Conservation (phyloP, 2,888 invertebrate species). For the Drosophila neotestacea region DNA sequence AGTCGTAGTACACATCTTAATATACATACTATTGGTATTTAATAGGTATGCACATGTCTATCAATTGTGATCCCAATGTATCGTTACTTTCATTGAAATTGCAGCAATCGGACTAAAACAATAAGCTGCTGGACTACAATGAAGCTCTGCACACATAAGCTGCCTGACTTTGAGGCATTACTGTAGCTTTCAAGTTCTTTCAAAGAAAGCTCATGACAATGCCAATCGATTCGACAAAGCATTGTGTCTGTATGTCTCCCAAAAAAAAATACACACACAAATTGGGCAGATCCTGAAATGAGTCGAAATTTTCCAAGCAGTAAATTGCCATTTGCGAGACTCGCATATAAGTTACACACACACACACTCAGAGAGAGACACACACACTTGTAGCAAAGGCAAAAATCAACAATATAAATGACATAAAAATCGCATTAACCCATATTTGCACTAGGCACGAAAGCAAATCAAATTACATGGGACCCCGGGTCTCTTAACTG, state of each 20-base stretch:
- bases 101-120: slow-evolving; percentile 20
- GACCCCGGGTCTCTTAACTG: slow-evolving; percentile 21
- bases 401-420: slow-evolving; percentile 65
- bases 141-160: not conserved
- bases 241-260: not conserved
- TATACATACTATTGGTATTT: not conserved
- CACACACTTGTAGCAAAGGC: slow-evolving; percentile 18
- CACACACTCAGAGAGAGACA: not conserved
- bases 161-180: slow-evolving; percentile 5
- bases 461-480: slow-evolving; percentile 73
- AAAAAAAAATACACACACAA: slow-evolving; percentile 15
- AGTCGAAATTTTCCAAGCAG: slow-evolving; percentile 36
- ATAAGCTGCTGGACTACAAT: slow-evolving; percentile 18
- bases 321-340: slow-evolving; percentile 52
- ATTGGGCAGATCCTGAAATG: slow-evolving; percentile 25
- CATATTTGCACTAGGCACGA: slow-evolving; percentile 73
- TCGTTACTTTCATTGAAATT: slow-evolving; percentile 16
- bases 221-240: slow-evolving; percentile 25
- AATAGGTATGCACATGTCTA: slow-evolving; percentile 1
- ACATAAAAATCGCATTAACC: slow-evolving; percentile 82
- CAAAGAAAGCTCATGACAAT: slow-evolving; percentile 11
- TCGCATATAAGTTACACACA: slow-evolving; percentile 17
- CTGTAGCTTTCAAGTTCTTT: slow-evolving; percentile 2
- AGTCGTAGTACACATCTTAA: not conserved
- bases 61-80: slow-evolving; percentile 1